A percentile compares a stretch with the other conserved stretches of the same genome.
Evolutionary conservation across 1,140 invertebrate species (phyloP).

Genomic region (Drosophila baimaii): DNA sequence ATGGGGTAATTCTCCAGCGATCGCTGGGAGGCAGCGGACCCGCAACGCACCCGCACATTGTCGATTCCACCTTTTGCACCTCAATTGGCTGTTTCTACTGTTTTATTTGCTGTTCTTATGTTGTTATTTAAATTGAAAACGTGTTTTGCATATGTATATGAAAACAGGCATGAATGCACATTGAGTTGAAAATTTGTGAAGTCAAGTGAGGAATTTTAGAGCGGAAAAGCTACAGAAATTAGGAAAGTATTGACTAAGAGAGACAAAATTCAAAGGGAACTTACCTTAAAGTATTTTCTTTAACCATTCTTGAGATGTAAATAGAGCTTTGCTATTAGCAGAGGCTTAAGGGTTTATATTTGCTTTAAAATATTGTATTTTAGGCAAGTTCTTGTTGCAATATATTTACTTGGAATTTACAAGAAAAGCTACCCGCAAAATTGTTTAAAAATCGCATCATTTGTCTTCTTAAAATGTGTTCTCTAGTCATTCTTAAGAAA

Average conservation of each 20-base stretch:
- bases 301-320: neutral
- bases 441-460: neutral
- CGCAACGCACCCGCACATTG: constrained; percentile 42
- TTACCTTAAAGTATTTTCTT: neutral
- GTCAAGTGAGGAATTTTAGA: neutral
- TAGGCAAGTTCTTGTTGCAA: neutral
- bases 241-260: neutral
- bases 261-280: neutral
- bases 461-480: neutral
- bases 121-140: constrained; percentile 70
- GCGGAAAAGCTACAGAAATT: neutral
- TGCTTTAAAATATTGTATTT: neutral
- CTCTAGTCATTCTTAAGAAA: neutral
- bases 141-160: constrained; percentile 70
- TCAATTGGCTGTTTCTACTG: constrained; percentile 16
- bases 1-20: constrained; percentile 19
- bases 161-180: constrained; percentile 53
- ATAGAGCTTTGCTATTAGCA: too few relatives aligned
- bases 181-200: constrained; percentile 21
- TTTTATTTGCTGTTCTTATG: constrained; percentile 25
- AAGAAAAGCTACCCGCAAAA: neutral
- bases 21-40: constrained; percentile 34
- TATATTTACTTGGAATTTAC: neutral
- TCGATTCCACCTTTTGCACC: constrained; percentile 28
- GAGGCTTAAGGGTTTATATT: neutral